Percentiles rank a stretch among this genome's conserved stretches.
phyloP scores from a whole-genome alignment of 2,797 vertebrate species.

The Smutsia gigantea region DNA sequence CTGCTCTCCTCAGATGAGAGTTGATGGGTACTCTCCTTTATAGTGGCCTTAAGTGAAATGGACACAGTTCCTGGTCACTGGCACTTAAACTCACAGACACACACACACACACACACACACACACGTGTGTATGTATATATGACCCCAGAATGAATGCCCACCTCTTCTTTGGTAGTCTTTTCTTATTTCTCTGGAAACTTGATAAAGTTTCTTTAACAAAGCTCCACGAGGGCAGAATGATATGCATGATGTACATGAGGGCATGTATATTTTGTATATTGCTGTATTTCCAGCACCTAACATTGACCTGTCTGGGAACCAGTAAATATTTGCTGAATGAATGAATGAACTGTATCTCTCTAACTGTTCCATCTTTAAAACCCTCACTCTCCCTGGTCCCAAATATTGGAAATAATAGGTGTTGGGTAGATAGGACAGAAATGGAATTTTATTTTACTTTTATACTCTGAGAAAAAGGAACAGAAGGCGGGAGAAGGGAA shows the following conservation, averaged over 20 bases:
- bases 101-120: not conserved
- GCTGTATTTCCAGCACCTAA: not conserved
- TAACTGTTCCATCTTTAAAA: not conserved
- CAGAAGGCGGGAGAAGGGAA: constrained; percentile 11
- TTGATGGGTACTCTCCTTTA: not conserved
- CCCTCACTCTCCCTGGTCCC: not conserved
- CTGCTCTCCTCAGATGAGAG: not conserved
- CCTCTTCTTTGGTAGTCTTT: not conserved
- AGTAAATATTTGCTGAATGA: not conserved
- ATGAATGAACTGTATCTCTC: not conserved
- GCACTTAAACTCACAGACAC: not conserved
- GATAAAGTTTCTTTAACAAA: not conserved
- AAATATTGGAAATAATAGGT: constrained; percentile 29
- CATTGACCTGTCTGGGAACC: not conserved
- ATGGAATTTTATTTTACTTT: constrained; percentile 43
- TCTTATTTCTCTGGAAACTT: not conserved
- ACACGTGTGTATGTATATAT: not conserved
- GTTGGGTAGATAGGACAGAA: not conserved
- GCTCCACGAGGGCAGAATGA: not conserved
- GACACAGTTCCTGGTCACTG: not conserved
- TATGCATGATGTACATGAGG: not conserved
- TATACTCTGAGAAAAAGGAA: constrained; percentile 49
- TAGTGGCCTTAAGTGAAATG: not conserved
- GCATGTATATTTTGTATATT: not conserved
- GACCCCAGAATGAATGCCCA: not conserved